Percentiles rank a stretch among this genome's conserved stretches.
phyloP scores from a whole-genome alignment of 1,140 invertebrate species.

The Atopsyche davidsoni region DNA sequence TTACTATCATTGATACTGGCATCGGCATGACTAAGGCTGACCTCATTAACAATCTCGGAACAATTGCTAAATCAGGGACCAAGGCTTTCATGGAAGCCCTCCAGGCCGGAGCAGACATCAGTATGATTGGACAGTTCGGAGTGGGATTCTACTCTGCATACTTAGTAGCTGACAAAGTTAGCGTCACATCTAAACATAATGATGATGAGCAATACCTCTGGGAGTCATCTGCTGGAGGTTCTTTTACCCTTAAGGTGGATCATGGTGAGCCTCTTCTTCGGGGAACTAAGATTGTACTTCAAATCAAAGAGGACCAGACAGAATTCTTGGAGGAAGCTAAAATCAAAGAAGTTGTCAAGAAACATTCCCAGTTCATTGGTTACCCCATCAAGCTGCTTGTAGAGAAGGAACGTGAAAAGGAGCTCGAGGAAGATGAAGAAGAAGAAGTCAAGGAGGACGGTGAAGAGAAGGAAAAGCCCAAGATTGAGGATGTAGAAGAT shows the following conservation, averaged over 20 bases:
- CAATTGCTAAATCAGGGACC: constrained; percentile 85
- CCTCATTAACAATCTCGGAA: constrained; percentile 83
- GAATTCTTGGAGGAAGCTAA: constrained; percentile 82
- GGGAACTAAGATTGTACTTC: constrained; percentile 81
- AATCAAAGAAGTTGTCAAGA: constrained; percentile 91
- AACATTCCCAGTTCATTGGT: constrained; percentile 94
- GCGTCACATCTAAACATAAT: background rate
- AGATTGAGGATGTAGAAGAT: constrained; percentile 56
- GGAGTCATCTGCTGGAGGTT: constrained; percentile 68
- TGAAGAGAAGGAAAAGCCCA: constrained; percentile 59
- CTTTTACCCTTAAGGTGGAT: constrained; percentile 77
- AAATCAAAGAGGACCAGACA: constrained; percentile 79
- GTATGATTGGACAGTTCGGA: constrained; percentile 74
- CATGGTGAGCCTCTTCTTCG: constrained; percentile 69
- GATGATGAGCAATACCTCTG: background rate
- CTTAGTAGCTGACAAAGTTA: constrained; percentile 71
- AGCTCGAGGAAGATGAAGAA: constrained; percentile 75
- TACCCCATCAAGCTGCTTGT: constrained; percentile 89
- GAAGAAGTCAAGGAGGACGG: constrained; percentile 53
- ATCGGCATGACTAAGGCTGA: constrained; percentile 90
- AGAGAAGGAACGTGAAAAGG: constrained; percentile 85
- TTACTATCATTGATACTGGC: constrained; percentile 80
- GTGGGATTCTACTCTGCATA: constrained; percentile 79
- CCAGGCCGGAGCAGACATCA: constrained; percentile 78
- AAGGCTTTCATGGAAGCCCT: constrained; percentile 89